These are phyloP conservation scores for Philypnodon macrostomus DNA, from an alignment of 2,797 vertebrate genomes.

Conservation along the genomic window DNA sequence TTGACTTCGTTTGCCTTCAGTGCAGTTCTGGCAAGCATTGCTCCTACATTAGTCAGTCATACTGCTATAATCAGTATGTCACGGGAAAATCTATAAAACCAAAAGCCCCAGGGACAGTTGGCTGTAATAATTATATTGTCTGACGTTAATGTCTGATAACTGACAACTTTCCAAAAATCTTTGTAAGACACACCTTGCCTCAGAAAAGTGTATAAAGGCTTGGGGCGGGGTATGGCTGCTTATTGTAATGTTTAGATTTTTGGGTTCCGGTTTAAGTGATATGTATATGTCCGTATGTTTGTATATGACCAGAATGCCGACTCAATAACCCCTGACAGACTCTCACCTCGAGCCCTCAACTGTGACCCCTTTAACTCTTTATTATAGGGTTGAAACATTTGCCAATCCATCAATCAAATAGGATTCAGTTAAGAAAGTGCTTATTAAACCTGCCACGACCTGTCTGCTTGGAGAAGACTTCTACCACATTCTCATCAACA, in stretches of 20 bases:
- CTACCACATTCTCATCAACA: not conserved
- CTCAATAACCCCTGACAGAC: too few species aligned
- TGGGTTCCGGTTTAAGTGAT: not conserved
- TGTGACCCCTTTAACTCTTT: constrained; percentile 2
- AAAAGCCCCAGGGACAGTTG: constrained; percentile 1
- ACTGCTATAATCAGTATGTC: not conserved
- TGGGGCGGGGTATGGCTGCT: not conserved
- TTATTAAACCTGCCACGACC: constrained; percentile 42
- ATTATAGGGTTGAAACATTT: constrained; percentile 3
- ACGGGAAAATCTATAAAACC: not conserved
- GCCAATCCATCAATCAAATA: constrained; percentile 17
- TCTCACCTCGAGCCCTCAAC: not conserved
- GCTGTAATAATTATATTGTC: not conserved
- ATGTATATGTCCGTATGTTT: not conserved
- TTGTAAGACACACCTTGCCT: constrained; percentile 11
- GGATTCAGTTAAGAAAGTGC: not conserved
- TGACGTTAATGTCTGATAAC: constrained; percentile 1
- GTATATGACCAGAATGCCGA: not conserved
- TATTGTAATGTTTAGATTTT: not conserved
- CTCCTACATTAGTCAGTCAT: not conserved
- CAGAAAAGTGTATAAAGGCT: not conserved
- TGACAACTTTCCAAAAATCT: constrained; percentile 13
- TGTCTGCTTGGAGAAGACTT: constrained; percentile 7
- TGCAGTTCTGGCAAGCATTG: not conserved
- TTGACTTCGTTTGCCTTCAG: not conserved